Evolutionary conservation across 2,113 vertebrate species (phyloP), one percentile per base, ranked within the genome.

Genomic region (Trogon surrucura): DNA sequence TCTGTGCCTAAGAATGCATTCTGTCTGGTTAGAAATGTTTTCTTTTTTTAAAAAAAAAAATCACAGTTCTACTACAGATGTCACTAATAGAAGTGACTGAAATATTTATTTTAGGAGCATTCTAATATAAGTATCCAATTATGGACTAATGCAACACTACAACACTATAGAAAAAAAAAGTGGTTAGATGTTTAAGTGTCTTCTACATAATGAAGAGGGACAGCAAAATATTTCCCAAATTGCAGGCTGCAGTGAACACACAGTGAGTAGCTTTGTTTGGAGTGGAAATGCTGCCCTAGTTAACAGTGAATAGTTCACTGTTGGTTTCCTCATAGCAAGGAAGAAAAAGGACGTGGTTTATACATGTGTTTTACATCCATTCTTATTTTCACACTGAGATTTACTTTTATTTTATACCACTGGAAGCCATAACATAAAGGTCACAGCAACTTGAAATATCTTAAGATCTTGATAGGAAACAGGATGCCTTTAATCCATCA

Each of bases 351-450:
- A 60, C 19, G 22, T 13, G 8, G 20, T 67, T 75, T 48, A 34
- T 50, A 77, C 70, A 77, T 11, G 38, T 88, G 89, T 88, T 94
- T 82, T 65, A 85, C 30, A 94, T 74, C 56, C 82, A 74, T 66
- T 77, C 67, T 64, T 60, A 60, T 83, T 90, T 94, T 85, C 90
- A 93, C 72, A 66, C 56, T 36, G 85, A 91, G 67, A 93, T 72
- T 78, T 83, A 38, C 85, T 85, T 95, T 70, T 69, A 87, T 94
- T 92, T 80, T 64, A 67, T 81, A 56, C 75, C 1, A 2, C 82
- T 86, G 73, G 69, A 90, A 93, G 77, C 58, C n/a, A 53, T 70
- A 83, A 82, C 58, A 54, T 45, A 94, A 95, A 95, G 85, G 90
- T 94, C 91, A 90, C 36, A 89, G 92, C 72, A 88, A 88, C 80